A percentile compares a stretch with the other conserved stretches of the same genome.
Conservation (phyloP, 2,888 invertebrate genomes). For the Microctonus brassicae region DNA sequence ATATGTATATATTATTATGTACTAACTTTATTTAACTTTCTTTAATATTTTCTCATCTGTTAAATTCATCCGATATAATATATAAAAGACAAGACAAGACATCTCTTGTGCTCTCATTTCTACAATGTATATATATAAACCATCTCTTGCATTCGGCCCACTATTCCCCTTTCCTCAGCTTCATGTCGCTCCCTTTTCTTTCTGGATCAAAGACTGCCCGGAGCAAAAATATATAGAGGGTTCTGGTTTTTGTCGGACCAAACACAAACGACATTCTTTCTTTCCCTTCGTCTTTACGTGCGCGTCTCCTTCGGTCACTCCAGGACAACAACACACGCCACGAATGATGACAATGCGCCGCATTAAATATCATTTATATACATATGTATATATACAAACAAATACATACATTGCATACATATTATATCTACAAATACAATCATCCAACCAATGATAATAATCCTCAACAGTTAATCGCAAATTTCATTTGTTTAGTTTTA, state of each 20-base stretch:
- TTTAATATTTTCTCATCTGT: not conserved
- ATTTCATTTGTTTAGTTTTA: too few species aligned
- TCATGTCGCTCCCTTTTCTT: constrained; percentile 8
- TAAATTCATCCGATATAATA: not conserved
- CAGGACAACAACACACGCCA: constrained; percentile 6
- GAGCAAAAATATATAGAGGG: constrained; percentile 34
- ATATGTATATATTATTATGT: not conserved
- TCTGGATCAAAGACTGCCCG: constrained; percentile 39
- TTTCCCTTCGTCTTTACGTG: constrained; percentile 47
- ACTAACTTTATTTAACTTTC: not conserved
- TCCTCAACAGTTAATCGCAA: too few species aligned
- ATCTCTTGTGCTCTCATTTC: not conserved
- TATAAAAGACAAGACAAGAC: not conserved
- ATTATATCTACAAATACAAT: too few species aligned
- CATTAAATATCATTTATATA: not conserved
- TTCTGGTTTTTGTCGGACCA: constrained; percentile 51
- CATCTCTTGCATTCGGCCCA: not conserved
- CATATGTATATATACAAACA: not conserved
- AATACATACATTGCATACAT: too few species aligned
- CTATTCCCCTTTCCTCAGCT: not conserved
- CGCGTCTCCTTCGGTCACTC: constrained; percentile 30
- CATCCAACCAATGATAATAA: not conserved
- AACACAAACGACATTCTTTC: constrained; percentile 56
- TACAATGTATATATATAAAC: too few species aligned
- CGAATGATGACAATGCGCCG: not conserved